Evolutionary conservation across 2,888 invertebrate genomes (phyloP).

Genomic region (Rhingia rostrata): DNA sequence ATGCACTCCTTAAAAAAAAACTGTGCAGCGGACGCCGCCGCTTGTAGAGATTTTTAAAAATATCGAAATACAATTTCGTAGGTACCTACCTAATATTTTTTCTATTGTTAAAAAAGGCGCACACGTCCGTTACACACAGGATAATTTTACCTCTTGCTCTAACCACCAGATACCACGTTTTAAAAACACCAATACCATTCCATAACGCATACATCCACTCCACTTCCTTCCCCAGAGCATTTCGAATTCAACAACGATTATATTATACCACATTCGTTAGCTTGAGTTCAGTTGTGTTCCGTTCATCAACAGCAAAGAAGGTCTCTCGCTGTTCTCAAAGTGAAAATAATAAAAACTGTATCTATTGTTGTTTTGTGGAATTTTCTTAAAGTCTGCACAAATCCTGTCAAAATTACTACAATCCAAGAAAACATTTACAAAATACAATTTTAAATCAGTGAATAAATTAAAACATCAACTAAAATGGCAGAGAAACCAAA

Average conservation of each 20-base stretch:
- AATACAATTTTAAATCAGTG: constrained; percentile 10
- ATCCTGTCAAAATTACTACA: constrained; percentile 23
- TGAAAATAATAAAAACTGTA: constrained; percentile 10
- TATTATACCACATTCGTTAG: constrained; percentile 41
- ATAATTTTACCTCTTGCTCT: too few species aligned
- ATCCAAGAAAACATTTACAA: neutral
- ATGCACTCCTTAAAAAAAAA: too few species aligned
- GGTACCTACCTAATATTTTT: too few species aligned
- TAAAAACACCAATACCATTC: too few species aligned
- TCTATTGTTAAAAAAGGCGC: too few species aligned
- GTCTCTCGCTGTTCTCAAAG: constrained; percentile 51
- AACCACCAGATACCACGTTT: too few species aligned
- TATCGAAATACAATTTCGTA: too few species aligned
- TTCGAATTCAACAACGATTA: constrained; percentile 47
- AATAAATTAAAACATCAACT: constrained; percentile 16
- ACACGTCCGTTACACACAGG: too few species aligned
- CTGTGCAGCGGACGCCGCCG: too few species aligned
- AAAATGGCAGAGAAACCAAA: constrained; percentile 95
- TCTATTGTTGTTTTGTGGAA: constrained; percentile 45
- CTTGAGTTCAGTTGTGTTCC: constrained; percentile 52
- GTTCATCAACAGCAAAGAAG: constrained; percentile 66
- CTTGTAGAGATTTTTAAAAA: too few species aligned
- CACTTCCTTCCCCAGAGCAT: too few species aligned
- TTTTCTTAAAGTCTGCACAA: neutral
- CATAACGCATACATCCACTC: too few species aligned